A percentile compares a stretch with the other conserved stretches of the same genome.
Evolutionary conservation across 2,113 vertebrate genomes (phyloP).

Genomic region (Pygoscelis adeliae): DNA sequence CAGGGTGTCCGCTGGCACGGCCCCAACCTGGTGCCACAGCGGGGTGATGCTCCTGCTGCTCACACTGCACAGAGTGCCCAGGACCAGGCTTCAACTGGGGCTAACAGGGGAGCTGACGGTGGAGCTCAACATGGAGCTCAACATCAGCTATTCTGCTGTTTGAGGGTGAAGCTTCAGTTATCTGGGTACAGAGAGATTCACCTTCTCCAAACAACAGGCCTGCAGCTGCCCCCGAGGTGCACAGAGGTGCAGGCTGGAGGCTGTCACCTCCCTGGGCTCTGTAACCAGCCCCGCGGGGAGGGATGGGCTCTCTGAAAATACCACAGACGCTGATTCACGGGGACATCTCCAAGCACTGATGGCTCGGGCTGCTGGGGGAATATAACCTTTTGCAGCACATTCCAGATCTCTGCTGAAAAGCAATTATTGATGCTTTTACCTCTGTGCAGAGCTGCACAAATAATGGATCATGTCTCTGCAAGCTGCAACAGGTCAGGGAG

Average conservation of each 20-base stretch:
- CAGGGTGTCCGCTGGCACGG: not conserved
- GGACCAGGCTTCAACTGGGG: not conserved
- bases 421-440: not conserved
- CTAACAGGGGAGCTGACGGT: not conserved
- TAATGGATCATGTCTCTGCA: not conserved
- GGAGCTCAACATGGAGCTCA: fast-evolving
- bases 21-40: not conserved
- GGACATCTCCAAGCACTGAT: not conserved
- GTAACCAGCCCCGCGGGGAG: not conserved
- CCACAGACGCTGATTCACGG: not conserved
- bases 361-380: not conserved
- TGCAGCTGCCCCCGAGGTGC: not conserved
- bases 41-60: not conserved
- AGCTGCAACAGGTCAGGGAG: not conserved
- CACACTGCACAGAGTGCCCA: not conserved
- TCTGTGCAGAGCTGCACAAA: not conserved
- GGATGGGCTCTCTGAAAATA: not conserved
- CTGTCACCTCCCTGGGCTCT: not conserved
- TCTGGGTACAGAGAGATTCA: not conserved
- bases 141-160: not conserved
- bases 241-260: not conserved
- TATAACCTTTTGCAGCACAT: not conserved
- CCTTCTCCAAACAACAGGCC: not conserved
- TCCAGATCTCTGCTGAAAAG: not conserved
- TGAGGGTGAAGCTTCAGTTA: not conserved